These are phyloP conservation scores for Okapia johnstoni DNA, from an alignment of 2,113 vertebrate genomes.

Conservation along the genomic window DNA sequence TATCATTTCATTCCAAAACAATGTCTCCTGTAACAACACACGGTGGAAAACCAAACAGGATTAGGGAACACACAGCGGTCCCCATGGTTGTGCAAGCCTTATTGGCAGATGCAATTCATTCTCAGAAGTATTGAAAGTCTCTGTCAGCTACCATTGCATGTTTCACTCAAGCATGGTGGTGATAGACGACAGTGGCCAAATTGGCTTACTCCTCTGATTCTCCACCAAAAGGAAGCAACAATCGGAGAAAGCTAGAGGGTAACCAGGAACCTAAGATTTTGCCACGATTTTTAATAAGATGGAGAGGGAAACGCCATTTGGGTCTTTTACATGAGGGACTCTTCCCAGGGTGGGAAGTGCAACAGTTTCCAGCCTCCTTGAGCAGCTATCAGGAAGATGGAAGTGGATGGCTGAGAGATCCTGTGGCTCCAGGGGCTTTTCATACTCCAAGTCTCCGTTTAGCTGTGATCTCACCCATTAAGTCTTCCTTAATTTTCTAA, in stretches of 20 bases:
- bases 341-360: not conserved
- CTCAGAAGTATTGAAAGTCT: not conserved
- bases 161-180: not conserved
- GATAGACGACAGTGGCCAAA: not conserved
- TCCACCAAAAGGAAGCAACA: not conserved
- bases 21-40: not conserved
- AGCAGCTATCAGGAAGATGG: not conserved
- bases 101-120: not conserved
- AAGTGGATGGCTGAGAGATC: not conserved
- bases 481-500: not conserved
- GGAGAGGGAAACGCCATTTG: not conserved
- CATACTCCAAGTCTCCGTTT: not conserved
- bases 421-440: not conserved
- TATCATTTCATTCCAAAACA: not conserved
- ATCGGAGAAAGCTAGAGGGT: not conserved
- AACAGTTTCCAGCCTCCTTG: not conserved
- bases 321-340: not conserved
- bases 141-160: not conserved
- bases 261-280: not conserved
- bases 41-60: not conserved
- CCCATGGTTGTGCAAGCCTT: not conserved
- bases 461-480: not conserved
- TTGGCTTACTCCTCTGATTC: not conserved
- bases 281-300: not conserved
- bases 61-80: not conserved